Evolutionary conservation across 2,113 vertebrate genomes (phyloP), one percentile per base, ranked within the genome.

Genomic region (Mesocricetus auratus): DNA sequence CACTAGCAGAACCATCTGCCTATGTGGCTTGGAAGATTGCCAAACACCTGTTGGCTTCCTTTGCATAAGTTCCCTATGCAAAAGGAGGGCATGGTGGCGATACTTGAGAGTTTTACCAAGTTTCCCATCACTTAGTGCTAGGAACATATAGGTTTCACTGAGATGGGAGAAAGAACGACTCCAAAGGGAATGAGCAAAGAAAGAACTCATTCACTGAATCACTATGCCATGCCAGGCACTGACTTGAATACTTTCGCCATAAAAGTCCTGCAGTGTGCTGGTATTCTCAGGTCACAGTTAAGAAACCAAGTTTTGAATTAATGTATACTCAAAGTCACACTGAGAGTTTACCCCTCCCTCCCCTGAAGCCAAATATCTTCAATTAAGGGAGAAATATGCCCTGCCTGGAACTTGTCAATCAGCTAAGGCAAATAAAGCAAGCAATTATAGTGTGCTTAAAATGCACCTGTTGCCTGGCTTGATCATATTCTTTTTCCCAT

Each of bases 141-240:
- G 62, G 53, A 60, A 92, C 64, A 29, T 13, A 29, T 0, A 47
- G 58, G 79, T n/a, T 17, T 53, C 17, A 16, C 39, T 1, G 50
- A 45, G 45, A 19, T 16, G 2, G 15, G 22, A 19, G 26, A 29
- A 26, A 53, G 39, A 1, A 82, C 1, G 62, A 24, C n/a, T 83
- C 36, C 4, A 31, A 79, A 91, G 69, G 71, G 47, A 89, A 45
- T 11, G 17, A 60, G 56, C 10, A 60, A 77, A 58, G 45, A 86
- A 68, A 17, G 13, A 62, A 5, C 5, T 17, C 31, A 16, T 12
- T 24, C 29, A 36, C 9, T 26, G 29, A 64, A n/a, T 42, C 29
- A 12, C 86, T 64, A 8, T 0, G 1, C 9, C 12, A 2, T 56
- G 3, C 36, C 4, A 11, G n/a, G 16, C 11, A 26, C 83, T 8